phyloP scores from a whole-genome alignment of 1,140 invertebrate species.

The Zaprionus tsacasi region DNA sequence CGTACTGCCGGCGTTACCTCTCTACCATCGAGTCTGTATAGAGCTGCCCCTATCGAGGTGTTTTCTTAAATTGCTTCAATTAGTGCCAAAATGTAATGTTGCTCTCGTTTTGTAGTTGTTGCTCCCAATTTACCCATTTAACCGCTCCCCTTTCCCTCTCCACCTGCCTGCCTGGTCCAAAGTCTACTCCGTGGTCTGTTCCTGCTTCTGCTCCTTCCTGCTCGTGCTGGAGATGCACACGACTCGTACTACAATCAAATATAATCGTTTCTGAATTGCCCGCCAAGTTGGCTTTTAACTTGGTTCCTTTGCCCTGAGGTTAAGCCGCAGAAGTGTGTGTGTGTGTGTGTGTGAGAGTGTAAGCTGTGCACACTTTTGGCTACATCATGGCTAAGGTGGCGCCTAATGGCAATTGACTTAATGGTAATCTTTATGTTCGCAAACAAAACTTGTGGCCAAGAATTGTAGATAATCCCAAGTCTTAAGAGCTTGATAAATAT shows the following conservation, averaged over 20 bases:
- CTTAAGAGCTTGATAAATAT: slow-evolving; percentile 5
- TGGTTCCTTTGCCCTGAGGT: slow-evolving; percentile 27
- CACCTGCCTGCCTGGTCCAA: not conserved
- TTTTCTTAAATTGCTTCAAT: slow-evolving; percentile 81
- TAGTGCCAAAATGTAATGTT: slow-evolving; percentile 79
- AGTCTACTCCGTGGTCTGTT: too few species aligned
- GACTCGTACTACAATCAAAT: slow-evolving; percentile 59
- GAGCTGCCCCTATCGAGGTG: slow-evolving; percentile 54
- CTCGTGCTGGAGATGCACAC: slow-evolving; percentile 7
- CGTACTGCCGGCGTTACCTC: slow-evolving; percentile 24
- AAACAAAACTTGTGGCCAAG: slow-evolving; percentile 8
- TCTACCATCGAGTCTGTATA: not conserved
- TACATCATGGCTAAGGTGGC: slow-evolving; percentile 23
- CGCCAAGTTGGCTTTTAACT: slow-evolving; percentile 61
- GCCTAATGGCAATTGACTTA: slow-evolving; percentile 35
- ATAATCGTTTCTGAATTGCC: slow-evolving; percentile 74
- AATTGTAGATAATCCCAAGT: not conserved
- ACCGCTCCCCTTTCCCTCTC: not conserved
- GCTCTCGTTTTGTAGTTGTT: slow-evolving; percentile 61
- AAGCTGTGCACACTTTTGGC: not conserved
- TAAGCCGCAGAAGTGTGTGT: slow-evolving; percentile 22
- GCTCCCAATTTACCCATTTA: slow-evolving; percentile 8
- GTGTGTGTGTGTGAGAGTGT: slow-evolving; percentile 5
- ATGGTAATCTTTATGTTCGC: slow-evolving; percentile 26
- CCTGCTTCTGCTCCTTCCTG: not conserved